Evolutionary conservation across 2,113 vertebrate species (phyloP).

Genomic region (Corythaixoides concolor): DNA sequence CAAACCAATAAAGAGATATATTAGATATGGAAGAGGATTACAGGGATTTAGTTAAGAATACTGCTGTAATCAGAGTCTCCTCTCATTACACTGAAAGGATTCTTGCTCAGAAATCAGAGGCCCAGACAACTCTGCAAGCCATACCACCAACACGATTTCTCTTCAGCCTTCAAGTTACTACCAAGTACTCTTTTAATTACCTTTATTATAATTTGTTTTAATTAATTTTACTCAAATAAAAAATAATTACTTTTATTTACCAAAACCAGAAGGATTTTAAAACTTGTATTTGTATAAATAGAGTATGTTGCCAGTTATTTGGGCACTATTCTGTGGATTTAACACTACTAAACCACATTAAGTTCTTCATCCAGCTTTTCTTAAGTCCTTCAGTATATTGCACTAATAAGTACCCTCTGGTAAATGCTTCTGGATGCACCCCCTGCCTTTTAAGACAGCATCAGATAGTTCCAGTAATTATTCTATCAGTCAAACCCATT

Average conservation of each 20-base stretch:
- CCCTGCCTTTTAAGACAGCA: not conserved
- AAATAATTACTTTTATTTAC: not conserved
- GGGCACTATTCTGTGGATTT: not conserved
- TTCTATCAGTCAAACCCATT: not conserved
- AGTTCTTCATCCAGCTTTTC: not conserved
- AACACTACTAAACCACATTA: not conserved
- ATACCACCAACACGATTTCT: not conserved
- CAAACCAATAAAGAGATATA: not conserved
- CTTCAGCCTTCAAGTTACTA: not conserved
- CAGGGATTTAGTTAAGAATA: constrained; percentile 3
- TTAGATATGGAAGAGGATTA: not conserved
- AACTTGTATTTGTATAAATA: not conserved
- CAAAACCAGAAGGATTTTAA: not conserved
- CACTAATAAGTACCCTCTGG: not conserved
- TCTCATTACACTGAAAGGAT: not conserved
- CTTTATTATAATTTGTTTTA: not conserved
- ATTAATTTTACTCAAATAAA: not conserved
- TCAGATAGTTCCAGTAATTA: not conserved
- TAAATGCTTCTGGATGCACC: not conserved
- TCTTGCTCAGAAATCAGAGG: not conserved
- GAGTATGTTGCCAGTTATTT: not conserved
- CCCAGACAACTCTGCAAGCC: not conserved
- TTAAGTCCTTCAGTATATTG: not conserved
- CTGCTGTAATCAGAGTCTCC: not conserved
- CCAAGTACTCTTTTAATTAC: not conserved